Evolutionary conservation across 2,888 invertebrate species (phyloP), one percentile per base, ranked within the genome.

Genomic region (Andrena fulva): DNA sequence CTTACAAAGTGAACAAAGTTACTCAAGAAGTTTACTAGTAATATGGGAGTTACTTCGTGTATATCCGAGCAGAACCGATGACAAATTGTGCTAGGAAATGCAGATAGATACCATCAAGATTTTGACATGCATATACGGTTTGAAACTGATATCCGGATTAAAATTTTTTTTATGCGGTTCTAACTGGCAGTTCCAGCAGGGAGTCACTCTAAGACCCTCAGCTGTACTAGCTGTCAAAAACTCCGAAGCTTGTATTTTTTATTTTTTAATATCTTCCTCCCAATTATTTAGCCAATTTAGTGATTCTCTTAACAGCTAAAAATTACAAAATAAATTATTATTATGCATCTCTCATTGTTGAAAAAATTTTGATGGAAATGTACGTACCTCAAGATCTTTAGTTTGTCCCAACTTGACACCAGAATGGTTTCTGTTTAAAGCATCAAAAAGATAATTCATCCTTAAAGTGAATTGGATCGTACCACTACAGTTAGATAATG

Each of bases 141-240:
- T 20, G 20, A 20, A 20, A 20, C 20, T 20, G 20, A 20, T 20
- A 20, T 20, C 20, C 20, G 20, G 20, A 20, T 20, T 20, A 20
- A 20, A 20, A 20, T 20, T 20, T 20, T 20, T 20, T 20, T 20
- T 20, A 20, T 0, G 20, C 20, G 20, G 20, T 20, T 20, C 20
- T 20, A 20, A 20, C 20, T 20, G 20, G 20, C 20, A 20, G 20
- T 20, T 20, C 20, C 20, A 20, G 20, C 20, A 20, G 20, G 20
- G 20, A 6, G n/a, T n/a, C 6, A n/a, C 5, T 50, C 50, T 50
- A 2, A 50, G 0, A 50, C 50, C n/a, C 50, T 50, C 50, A n/a
- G 50, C 50, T n/a, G 50, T 50, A 50, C 50, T 50, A n/a, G 50
- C 12, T 50, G 50, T 50, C n/a, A 50, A 50, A 50, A 50, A 50